Evolutionary conservation across 2,113 vertebrate species (phyloP), one percentile per base, ranked within the genome.

Genomic region (Syngnathus scovelli): DNA sequence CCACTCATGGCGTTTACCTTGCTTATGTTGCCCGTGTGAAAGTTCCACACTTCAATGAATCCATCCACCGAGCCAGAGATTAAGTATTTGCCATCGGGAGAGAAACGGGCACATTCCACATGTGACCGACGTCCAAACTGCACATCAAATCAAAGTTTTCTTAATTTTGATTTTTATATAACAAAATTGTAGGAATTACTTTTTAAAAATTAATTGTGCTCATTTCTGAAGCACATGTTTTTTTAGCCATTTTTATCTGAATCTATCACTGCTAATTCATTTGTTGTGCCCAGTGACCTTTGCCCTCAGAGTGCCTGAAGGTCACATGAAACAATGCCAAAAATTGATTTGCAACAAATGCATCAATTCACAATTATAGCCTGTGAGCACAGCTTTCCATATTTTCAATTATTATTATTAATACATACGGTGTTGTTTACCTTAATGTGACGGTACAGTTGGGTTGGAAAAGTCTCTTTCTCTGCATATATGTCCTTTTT

Each of bases 21-120:
- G 66, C 95, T 93, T 52, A 99, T 96, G 87, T 98, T 98, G 74
- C 97, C 96, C 48, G 94, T 98, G 61, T 91, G 94, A 83, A 96
- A 96, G 86, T 98, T 98, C 97, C 97, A 99, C 6, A 97, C 95
- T 91, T 98, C 96, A 71, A 98, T 97, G 84, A 98, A 96, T 18
- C 96, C 96, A 64, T 98, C 96, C 16, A 98, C 97, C 56, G 97
- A 98, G 5, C 97, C 97, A 36, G 96, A 98, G 63, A 99, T 93
- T 67, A 99, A 81, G 82, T 98, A 99, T 66, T 95, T 95, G 6
- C 97, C 96, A 76, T 99, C 95, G 11, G 96, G 95, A 67, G 97
- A 98, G 91, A 99, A 99, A n/a, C 97, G 92, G 55, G 94, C 94
- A 79, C 97, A 98, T 73, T 98, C 96, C 80, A 99, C 96, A 0